Conservation (phyloP, 1,140 invertebrate genomes). For the Caenorhabditis elegans region WBcel235 BX284605.5:10645001-10645500, state of each 20-base stretch:
- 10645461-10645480: too few species aligned
- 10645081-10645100: not conserved
- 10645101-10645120: not conserved
- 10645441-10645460: too few species aligned
- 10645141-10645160: not conserved
- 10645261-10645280: not conserved
- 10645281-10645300: not conserved
- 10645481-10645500: too few species aligned
- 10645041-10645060: not conserved
- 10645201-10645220: not conserved
- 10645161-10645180: not conserved
- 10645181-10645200: slow-evolving; percentile 26
- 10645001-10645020: slow-evolving; percentile 56
- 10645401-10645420: too few species aligned
- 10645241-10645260: not conserved
- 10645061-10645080: not conserved
- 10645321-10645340: not conserved
- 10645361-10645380: too few species aligned
- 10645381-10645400: too few species aligned
- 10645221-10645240: not conserved
- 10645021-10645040: slow-evolving; percentile 45
- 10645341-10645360: too few species aligned
- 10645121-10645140: not conserved
- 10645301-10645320: not conserved
- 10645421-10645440: too few species aligned